Conservation (phyloP, 2,113 vertebrate species). For the Accipiter cooperii region DNA sequence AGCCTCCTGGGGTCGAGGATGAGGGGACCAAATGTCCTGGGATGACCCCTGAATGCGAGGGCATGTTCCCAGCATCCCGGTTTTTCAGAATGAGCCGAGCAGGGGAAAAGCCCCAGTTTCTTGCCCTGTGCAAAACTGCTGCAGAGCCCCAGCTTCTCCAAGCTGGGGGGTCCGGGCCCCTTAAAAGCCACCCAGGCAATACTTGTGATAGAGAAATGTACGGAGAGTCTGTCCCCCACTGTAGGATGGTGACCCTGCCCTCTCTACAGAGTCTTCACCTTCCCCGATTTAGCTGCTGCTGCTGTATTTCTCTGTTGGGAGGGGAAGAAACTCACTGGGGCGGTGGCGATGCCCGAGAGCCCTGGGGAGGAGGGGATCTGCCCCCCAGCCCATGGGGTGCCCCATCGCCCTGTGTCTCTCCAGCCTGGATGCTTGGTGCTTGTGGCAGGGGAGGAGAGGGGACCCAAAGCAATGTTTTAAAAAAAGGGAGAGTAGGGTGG, state of each 20-base stretch:
- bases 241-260: neutral
- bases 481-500: neutral
- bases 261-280: neutral
- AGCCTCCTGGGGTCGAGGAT: neutral
- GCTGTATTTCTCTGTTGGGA: neutral
- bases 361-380: neutral
- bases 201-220: neutral
- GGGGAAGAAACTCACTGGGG: neutral
- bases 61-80: fast-evolving
- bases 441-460: neutral
- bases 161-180: neutral
- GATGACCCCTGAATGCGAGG: neutral
- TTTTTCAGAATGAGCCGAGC: neutral
- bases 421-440: neutral
- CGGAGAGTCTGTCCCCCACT: neutral
- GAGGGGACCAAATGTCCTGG: neutral
- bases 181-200: neutral
- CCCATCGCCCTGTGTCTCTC: neutral
- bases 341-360: neutral
- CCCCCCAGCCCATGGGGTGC: neutral
- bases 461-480: neutral
- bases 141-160: neutral
- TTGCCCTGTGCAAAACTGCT: neutral
- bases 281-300: neutral
- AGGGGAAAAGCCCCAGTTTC: neutral